Evolutionary conservation across 1,140 invertebrate genomes (phyloP), one percentile per base, ranked within the genome.

Genomic region (Aphelenchoides avenae): DNA sequence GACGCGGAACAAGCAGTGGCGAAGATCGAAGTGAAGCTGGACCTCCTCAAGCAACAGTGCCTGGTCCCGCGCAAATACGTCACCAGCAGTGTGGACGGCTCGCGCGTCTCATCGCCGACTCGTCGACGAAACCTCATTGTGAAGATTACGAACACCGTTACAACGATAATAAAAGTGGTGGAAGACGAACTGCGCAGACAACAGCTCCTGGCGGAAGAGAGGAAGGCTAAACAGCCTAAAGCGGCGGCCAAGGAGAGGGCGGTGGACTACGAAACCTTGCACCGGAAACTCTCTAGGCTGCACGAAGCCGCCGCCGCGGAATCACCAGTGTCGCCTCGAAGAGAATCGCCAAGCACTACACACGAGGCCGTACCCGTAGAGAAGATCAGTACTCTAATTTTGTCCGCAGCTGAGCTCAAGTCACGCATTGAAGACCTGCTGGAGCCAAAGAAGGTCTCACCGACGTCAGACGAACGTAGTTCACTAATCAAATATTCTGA

Each of bases 1-100:
- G 13, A 57, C 31, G 53, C 57, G n/a, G 5, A 6, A 34, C 39
- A 36, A 2, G 7, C 31, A 7, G 7, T 64, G 18, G 15, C n/a
- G 15, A 4, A 27, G 5, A 20, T 58, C 2, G 60, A 64, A 9
- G 22, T 64, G 26, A 22, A 61, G 39, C 51, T 61, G 36, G 60
- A 61, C 11, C 24, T 64, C n/a, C 48, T 61, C 1, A 61, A 61
- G 27, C 61, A 64, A 47, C 59, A 61, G 37, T 51, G 44, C 31
- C 26, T 41, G 29, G 29, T 6, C n/a, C 18, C 24, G 13, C 37
- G 60, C 30, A 57, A 55, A 15, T 64, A 20, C 42, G 51, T 63
- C 7, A 40, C 50, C 39, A 52, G 41, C 22, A 64, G 60, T 55
- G 37, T 63, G 11, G 59, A 63, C 31, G 59, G 60, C 13, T 31